phyloP scores from a whole-genome alignment of 2,113 vertebrate species.

The Dasyurus viverrinus region DNA sequence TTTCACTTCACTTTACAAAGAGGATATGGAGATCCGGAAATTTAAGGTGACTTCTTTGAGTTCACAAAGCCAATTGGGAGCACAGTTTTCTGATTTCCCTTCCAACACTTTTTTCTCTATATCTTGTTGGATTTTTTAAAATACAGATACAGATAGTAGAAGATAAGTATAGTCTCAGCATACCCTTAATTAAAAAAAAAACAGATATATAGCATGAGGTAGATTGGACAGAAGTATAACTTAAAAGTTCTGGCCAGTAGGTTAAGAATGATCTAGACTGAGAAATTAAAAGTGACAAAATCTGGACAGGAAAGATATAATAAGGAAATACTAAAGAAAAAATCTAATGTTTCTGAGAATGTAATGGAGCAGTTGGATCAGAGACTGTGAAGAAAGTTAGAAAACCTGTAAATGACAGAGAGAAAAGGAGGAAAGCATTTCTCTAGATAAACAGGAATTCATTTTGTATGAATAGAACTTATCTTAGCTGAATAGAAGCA shows the following conservation, averaged over 20 bases:
- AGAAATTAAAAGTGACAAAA: background rate
- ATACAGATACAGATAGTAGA: background rate
- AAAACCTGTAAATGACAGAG: background rate
- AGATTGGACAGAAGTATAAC: background rate
- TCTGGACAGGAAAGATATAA: background rate
- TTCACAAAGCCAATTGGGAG: slow-evolving; percentile 41
- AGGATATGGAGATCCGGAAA: slow-evolving; percentile 54
- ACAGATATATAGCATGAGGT: background rate
- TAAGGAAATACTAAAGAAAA: background rate
- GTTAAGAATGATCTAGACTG: background rate
- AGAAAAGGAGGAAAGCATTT: background rate
- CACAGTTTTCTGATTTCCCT: slow-evolving; percentile 52
- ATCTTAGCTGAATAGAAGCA: background rate
- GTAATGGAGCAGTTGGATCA: background rate
- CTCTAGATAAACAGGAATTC: background rate
- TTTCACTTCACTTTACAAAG: slow-evolving; percentile 15
- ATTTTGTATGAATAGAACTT: background rate
- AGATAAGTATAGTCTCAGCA: background rate
- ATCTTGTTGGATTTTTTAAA: background rate
- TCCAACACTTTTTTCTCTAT: slow-evolving; percentile 16
- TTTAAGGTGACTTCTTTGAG: slow-evolving; percentile 52
- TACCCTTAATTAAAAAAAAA: background rate
- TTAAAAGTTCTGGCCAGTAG: background rate
- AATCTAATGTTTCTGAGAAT: background rate
- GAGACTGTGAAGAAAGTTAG: background rate